phyloP scores from a whole-genome alignment of 2,113 vertebrate species.

The Onychorhynchus coronatus region DNA sequence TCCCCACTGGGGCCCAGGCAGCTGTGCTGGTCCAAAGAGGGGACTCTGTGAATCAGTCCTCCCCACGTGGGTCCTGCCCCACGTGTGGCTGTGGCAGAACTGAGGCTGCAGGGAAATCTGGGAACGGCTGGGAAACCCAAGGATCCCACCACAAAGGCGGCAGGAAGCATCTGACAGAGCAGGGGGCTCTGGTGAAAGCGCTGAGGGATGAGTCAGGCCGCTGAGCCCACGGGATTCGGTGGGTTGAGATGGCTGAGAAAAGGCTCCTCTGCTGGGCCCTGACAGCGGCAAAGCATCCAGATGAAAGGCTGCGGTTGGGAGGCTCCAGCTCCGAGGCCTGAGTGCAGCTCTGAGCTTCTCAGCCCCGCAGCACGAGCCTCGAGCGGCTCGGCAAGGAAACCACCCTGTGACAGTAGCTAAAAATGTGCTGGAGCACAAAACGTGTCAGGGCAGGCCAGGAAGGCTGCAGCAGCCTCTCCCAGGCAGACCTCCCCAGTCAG shows the following conservation, averaged over 20 bases:
- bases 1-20: rapidly evolving
- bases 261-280: not conserved
- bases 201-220: not conserved
- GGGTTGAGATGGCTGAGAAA: not conserved
- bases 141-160: not conserved
- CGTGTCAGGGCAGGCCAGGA: not conserved
- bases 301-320: not conserved
- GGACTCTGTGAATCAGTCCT: no score
- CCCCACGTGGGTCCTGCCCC: not conserved
- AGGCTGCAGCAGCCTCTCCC: not conserved
- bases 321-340: not conserved
- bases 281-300: not conserved
- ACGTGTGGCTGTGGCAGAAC: rapidly evolving
- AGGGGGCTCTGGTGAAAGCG: not conserved
- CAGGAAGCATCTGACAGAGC: not conserved
- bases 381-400: not conserved
- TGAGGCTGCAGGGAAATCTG: not conserved
- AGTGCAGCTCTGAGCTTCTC: not conserved
- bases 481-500: not conserved
- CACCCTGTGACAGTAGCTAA: not conserved
- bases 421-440: not conserved
- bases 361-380: not conserved
- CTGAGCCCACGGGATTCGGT: not conserved
- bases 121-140: not conserved
- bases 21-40: rapidly evolving